Evolutionary conservation across 2,797 vertebrate genomes (phyloP).

Genomic region (Fundulus diaphanus): DNA sequence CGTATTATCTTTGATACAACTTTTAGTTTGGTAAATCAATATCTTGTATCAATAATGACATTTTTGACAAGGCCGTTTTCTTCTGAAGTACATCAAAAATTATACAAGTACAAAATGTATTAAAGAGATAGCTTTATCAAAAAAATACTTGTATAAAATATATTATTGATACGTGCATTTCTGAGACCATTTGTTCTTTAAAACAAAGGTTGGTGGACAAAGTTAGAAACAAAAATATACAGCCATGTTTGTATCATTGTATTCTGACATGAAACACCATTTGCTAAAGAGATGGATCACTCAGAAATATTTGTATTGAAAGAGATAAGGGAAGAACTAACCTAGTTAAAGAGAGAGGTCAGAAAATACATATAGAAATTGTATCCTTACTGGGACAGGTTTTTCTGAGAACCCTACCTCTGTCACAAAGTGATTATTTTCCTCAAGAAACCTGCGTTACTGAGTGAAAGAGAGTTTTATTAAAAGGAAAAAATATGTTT

Average conservation of each 20-base stretch:
- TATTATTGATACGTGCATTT: neutral
- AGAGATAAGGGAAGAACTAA: neutral
- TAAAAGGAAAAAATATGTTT: neutral
- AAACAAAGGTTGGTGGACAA: neutral
- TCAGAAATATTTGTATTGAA: neutral
- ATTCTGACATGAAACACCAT: neutral
- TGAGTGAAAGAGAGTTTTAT: neutral
- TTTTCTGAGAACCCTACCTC: neutral
- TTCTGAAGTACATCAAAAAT: too few relatives aligned
- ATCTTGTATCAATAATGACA: too few relatives aligned
- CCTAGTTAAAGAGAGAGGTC: neutral
- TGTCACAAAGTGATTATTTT: neutral
- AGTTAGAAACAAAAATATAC: neutral
- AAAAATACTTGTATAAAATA: neutral
- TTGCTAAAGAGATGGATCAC: neutral
- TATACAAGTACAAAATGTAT: neutral
- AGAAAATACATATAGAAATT: too few relatives aligned
- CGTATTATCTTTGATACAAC: neutral
- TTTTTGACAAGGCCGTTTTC: too few relatives aligned
- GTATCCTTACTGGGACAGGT: neutral
- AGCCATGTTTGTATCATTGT: neutral
- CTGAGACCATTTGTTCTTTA: neutral
- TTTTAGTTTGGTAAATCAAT: neutral
- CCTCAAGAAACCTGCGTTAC: neutral
- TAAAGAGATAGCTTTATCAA: neutral